Percentiles rank a stretch among this genome's conserved stretches.
These are phyloP conservation scores for Deroplatys truncata DNA, from an alignment of 2,888 invertebrate species.

Conservation along the genomic window DNA sequence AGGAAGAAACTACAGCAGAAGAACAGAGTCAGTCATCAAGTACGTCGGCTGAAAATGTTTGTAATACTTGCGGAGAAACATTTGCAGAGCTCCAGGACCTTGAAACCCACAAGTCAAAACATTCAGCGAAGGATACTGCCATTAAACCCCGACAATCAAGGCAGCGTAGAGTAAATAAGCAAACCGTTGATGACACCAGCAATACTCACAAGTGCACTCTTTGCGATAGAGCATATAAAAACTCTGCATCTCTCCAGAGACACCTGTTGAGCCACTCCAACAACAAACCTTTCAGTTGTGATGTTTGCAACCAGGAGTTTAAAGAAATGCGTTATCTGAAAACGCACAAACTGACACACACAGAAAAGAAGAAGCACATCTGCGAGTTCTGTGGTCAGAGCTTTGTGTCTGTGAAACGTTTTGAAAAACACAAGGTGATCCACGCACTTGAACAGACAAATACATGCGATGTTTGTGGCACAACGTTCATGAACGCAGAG, in stretches of 20 bases:
- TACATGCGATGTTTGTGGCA: slow-evolving; percentile 6
- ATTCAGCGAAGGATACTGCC: not conserved
- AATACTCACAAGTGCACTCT: not conserved
- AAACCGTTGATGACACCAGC: not conserved
- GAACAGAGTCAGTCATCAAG: not conserved
- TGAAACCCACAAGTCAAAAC: not conserved
- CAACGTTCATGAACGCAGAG: not conserved
- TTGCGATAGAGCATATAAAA: not conserved
- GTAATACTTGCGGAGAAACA: not conserved
- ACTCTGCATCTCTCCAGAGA: not conserved
- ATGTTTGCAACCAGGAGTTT: not conserved
- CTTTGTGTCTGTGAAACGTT: not conserved
- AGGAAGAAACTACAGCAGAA: not conserved
- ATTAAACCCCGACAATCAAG: not conserved
- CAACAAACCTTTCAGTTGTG: not conserved
- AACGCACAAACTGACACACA: not conserved
- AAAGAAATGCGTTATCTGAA: not conserved
- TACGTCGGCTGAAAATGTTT: not conserved
- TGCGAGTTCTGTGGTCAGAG: not conserved
- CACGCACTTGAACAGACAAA: not conserved
- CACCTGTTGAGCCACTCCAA: not conserved
- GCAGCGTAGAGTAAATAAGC: not conserved
- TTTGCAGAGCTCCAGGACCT: not conserved
- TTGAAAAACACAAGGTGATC: slow-evolving; percentile 9
- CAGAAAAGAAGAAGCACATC: not conserved